Base-by-base conservation (phyloP, 2,888 invertebrate species). In the Gortyna flavago region DNA sequence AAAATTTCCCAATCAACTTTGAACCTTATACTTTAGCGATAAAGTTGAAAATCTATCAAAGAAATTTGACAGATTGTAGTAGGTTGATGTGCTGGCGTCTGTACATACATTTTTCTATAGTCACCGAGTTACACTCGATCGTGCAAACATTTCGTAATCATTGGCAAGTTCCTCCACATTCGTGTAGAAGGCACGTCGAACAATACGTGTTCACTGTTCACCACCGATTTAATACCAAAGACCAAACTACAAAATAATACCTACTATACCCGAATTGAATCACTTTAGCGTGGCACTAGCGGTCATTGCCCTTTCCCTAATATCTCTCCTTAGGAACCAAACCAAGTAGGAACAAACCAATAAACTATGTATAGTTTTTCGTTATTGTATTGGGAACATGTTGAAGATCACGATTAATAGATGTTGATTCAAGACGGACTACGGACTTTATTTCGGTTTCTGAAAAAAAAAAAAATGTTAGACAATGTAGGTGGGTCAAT, bases 141-240 rank as follows among this genome's bases (percentile, higher is more conserved):
- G 72, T 73, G 75, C 70, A 57, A 75, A 51, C 76, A 64, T 85
- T 79, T 87, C 81, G 75, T 80, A 79, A 85, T 72, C 61, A 72
- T 82, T 81, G 81, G 74, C 86, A 66, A 54, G 84, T 75, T 78
- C 79, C 79, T 72, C 66, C 75, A 78, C 64, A 85, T 77, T 70
- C 67, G 82, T 75, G 69, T 65, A 57, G 71, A 79, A 64, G 44
- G 48, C 32, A 67, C 70, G 38, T 35, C 8, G 68, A 21, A 35
- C 41, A 67, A 57, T n/a, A 61, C 72, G 71, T 80, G 74, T 41
- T 74, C 73, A 78, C 85, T 80, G 74, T 41, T 74, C 73, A 78
- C 85, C 72, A 82, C 68, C 62, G 68, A 82, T 69, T 79, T 79
- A 72, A 57, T 68, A 44, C 51, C 41, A 54, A 72, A 57, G 65